Conservation (phyloP, 2,113 vertebrate genomes). For the Rhipidura dahli region DNA sequence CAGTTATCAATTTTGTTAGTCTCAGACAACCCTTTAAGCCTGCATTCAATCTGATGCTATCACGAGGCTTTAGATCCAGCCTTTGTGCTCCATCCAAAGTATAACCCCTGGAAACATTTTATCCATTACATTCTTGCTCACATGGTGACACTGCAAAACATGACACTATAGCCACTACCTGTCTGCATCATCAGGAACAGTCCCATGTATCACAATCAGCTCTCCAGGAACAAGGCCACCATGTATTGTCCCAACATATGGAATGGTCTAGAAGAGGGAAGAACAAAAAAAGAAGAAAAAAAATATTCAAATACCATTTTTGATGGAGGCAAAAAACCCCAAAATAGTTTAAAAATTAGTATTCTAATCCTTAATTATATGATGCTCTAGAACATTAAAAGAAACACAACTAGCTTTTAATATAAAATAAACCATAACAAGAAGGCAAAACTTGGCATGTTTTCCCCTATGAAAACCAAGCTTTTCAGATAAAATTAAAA, state of each 20-base stretch:
- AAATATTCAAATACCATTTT: background rate
- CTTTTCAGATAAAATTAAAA: background rate
- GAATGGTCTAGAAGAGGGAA: conserved; percentile 71
- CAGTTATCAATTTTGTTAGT: background rate
- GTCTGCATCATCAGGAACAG: conserved; percentile 77
- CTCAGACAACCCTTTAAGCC: background rate
- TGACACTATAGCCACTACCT: conserved; percentile 71
- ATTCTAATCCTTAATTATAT: background rate
- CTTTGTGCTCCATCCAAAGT: background rate
- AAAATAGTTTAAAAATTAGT: background rate
- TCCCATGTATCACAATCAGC: conserved; percentile 83
- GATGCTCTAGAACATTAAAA: background rate
- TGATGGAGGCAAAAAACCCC: background rate
- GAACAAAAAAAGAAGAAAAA: background rate
- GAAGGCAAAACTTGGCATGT: background rate
- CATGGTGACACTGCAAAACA: background rate
- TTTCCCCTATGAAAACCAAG: background rate
- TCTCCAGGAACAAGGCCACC: conserved; percentile 82
- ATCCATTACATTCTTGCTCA: background rate
- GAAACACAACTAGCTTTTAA: background rate
- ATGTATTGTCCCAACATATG: conserved; percentile 83
- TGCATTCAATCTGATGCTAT: background rate
- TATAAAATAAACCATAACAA: background rate
- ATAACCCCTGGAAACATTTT: background rate
- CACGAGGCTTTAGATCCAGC: background rate